phyloP scores from a whole-genome alignment of 2,888 invertebrate genomes.

The Hypomecis atomaria region DNA sequence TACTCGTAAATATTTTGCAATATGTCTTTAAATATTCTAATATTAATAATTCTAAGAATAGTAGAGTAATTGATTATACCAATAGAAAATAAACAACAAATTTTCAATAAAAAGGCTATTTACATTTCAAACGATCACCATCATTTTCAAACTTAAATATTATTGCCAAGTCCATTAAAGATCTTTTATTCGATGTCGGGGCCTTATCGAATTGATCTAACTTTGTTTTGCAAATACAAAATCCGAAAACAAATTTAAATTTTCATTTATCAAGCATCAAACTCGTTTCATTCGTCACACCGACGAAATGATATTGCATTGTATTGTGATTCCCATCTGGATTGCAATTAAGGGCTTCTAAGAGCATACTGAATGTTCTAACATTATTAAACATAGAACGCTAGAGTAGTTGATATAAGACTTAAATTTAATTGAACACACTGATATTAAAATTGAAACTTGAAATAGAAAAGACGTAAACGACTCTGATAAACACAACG shows the following conservation, averaged over 20 bases:
- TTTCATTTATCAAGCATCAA: conserved; percentile 72
- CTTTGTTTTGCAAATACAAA: conserved; percentile 60
- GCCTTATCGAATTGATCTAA: conserved; percentile 57
- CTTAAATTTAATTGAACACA: conserved; percentile 6
- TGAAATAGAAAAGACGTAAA: conserved; percentile 12
- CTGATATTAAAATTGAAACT: conserved; percentile 10
- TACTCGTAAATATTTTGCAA: no score
- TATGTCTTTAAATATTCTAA: no score
- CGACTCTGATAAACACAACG: background rate
- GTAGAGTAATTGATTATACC: background rate
- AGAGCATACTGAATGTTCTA: conserved; percentile 9
- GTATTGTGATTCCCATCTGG: conserved; percentile 64
- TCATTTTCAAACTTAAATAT: conserved; percentile 33
- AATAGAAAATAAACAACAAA: background rate
- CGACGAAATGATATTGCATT: conserved; percentile 71
- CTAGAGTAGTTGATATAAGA: background rate
- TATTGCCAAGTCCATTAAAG: conserved; percentile 37
- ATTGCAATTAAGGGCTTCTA: conserved; percentile 29
- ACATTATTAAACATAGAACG: conserved; percentile 14
- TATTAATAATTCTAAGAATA: no score
- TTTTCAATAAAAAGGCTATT: conserved; percentile 5
- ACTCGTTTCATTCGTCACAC: conserved; percentile 70
- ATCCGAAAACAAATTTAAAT: conserved; percentile 71
- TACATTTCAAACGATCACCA: conserved; percentile 24
- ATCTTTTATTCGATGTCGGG: conserved; percentile 36